Evolutionary conservation across 2,797 vertebrate species (phyloP).

Genomic region (Tolypeutes matacus): DNA sequence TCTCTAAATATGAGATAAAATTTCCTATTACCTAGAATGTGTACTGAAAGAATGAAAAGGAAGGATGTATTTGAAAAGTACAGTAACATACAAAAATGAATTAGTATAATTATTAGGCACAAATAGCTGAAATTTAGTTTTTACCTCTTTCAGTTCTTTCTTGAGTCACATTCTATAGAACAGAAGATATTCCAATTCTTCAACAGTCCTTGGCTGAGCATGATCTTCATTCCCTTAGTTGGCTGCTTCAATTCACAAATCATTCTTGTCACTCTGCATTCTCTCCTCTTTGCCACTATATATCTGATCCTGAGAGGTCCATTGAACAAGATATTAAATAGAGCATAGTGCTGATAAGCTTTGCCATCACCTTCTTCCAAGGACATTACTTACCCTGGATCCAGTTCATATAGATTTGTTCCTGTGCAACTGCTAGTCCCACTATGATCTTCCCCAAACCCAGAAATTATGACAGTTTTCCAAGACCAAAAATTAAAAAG

Average conservation of each 20-base stretch:
- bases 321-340: conserved; percentile 66
- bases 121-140: neutral
- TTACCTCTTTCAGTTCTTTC: neutral
- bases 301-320: conserved; percentile 53
- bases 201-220: neutral
- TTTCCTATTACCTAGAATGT: neutral
- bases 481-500: neutral
- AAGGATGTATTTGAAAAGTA: neutral
- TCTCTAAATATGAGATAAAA: neutral
- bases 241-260: conserved; percentile 69
- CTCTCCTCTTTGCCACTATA: conserved; percentile 45
- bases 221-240: neutral
- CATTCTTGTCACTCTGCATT: conserved; percentile 53
- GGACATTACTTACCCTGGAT: neutral
- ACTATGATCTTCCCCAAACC: neutral
- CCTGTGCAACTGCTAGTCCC: neutral
- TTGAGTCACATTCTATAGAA: neutral
- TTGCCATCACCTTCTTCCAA: conserved; percentile 50
- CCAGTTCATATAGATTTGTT: neutral
- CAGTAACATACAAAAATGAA: neutral
- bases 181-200: neutral
- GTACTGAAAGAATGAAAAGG: neutral
- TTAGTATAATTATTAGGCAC: neutral
- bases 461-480: neutral
- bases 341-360: neutral